These are phyloP conservation scores for Ophraella communa DNA, from an alignment of 2,888 invertebrate species.

Conservation along the genomic window DNA sequence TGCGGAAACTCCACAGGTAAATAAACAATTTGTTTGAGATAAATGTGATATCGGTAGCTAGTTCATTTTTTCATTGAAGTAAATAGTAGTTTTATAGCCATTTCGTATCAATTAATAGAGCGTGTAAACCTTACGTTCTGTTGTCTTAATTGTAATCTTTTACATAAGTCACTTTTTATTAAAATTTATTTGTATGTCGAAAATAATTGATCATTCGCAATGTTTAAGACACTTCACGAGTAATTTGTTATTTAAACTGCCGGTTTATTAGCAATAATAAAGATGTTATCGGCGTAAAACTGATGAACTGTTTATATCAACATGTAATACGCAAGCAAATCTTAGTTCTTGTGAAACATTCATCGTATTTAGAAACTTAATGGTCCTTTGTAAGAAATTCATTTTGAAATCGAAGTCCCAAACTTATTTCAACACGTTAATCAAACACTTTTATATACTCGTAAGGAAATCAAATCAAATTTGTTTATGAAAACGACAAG, in stretches of 20 bases:
- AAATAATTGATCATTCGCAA: not conserved
- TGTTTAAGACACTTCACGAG: not conserved
- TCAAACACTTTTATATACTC: too few species aligned
- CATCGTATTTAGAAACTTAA: slow-evolving; percentile 9
- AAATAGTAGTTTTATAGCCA: not conserved
- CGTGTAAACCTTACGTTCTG: not conserved
- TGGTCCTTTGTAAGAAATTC: not conserved
- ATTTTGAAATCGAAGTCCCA: too few species aligned
- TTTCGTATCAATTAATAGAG: not conserved
- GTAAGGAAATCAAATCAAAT: too few species aligned
- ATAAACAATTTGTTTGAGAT: too few species aligned
- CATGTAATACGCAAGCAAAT: too few species aligned
- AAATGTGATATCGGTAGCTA: too few species aligned
- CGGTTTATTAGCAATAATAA: not conserved
- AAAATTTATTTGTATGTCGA: not conserved
- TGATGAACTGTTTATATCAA: too few species aligned
- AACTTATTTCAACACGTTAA: too few species aligned
- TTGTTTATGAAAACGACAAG: too few species aligned
- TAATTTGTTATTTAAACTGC: not conserved
- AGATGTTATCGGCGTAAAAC: not conserved
- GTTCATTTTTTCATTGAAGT: too few species aligned
- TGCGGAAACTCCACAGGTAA: slow-evolving; percentile 61
- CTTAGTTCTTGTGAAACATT: slow-evolving; percentile 12
- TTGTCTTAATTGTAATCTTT: not conserved
- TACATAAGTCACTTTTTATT: not conserved